Conservation (phyloP, 2,113 vertebrate genomes). For the Strix aluco region DNA sequence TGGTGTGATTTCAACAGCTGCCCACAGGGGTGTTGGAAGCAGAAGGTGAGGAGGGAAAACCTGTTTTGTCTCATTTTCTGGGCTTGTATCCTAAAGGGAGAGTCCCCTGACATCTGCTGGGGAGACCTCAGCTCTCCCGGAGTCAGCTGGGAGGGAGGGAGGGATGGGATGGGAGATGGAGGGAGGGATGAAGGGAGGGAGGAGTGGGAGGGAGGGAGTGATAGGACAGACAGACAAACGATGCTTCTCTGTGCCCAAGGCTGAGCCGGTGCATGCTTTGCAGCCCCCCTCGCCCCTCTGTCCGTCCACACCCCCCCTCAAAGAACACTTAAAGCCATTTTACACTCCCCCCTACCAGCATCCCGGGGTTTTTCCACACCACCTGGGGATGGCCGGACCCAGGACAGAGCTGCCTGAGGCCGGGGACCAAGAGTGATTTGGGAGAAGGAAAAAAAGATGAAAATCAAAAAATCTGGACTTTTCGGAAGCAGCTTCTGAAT, state of each 20-base stretch:
- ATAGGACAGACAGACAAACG: neutral
- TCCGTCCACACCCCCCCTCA: neutral
- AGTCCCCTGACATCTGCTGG: neutral
- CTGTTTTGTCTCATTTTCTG: neutral
- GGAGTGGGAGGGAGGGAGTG: neutral
- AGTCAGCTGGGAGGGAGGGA: neutral
- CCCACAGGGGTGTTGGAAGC: neutral
- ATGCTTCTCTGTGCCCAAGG: neutral
- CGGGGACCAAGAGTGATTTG: rapidly evolving
- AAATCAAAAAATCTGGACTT: neutral
- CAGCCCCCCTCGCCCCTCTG: neutral
- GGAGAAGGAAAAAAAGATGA: rapidly evolving
- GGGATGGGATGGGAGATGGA: neutral
- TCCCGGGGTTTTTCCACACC: rapidly evolving
- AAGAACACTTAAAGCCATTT: neutral
- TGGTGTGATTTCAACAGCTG: rapidly evolving
- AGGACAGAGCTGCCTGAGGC: neutral
- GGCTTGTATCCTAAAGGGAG: neutral
- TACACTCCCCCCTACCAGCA: neutral
- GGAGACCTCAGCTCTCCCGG: neutral
- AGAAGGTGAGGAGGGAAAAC: neutral
- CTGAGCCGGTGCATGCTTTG: neutral
- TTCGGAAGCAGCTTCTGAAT: neutral
- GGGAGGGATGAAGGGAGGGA: neutral
- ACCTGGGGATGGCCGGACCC: rapidly evolving